A percentile compares a stretch with the other conserved stretches of the same genome.
These are phyloP conservation scores for Xyrichtys novacula DNA, from an alignment of 2,797 vertebrate species.

Conservation along the genomic window DNA sequence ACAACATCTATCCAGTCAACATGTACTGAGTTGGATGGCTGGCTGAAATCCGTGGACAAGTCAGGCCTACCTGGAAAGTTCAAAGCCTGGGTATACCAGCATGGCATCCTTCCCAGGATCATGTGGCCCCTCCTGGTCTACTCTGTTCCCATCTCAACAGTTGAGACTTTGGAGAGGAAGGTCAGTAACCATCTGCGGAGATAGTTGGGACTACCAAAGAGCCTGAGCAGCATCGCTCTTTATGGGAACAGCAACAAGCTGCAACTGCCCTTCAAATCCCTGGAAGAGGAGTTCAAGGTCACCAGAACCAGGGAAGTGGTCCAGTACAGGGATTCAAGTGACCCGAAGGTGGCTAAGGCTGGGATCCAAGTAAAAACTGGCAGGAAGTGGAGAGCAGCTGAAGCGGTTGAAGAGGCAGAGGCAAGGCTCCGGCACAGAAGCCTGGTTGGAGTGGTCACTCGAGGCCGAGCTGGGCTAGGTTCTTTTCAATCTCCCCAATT, in stretches of 20 bases:
- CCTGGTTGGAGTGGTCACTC: too few species aligned
- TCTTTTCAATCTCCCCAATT: too few species aligned
- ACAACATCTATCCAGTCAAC: too few species aligned
- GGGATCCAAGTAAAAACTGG: too few species aligned
- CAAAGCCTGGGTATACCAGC: slow-evolving; percentile 1
- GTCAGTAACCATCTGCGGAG: background rate
- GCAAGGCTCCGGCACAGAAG: too few species aligned
- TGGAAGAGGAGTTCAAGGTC: background rate
- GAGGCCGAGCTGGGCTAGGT: too few species aligned
- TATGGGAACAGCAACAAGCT: background rate
- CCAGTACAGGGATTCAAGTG: too few species aligned
- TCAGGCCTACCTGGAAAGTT: background rate
- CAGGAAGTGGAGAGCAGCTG: too few species aligned
- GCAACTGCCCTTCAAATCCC: background rate
- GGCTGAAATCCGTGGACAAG: too few species aligned
- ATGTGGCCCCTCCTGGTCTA: background rate
- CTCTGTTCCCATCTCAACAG: background rate
- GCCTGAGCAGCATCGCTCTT: background rate
- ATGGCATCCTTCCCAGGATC: background rate
- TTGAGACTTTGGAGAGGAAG: background rate
- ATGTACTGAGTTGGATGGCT: background rate
- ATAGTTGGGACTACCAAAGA: background rate
- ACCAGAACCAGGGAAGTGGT: too few species aligned
- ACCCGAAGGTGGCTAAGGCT: too few species aligned
- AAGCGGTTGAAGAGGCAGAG: too few species aligned